phyloP scores from a whole-genome alignment of 2,888 invertebrate species.

The Copidosoma aretas region DNA sequence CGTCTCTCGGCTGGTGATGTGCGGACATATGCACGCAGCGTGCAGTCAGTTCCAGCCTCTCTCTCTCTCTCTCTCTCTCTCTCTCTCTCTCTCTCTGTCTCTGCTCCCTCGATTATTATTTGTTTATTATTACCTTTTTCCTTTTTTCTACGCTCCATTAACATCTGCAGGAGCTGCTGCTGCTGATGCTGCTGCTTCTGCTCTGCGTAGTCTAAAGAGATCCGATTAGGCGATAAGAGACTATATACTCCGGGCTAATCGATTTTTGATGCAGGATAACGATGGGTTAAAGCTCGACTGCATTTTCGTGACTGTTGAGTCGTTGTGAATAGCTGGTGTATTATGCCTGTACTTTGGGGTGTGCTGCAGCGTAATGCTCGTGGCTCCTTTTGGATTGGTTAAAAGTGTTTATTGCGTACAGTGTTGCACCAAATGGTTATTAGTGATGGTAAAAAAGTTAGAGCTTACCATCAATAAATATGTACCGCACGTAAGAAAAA shows the following conservation, averaged over 20 bases:
- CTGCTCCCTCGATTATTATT: no score
- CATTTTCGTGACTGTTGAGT: neutral
- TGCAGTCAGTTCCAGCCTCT: slow-evolving; percentile 45
- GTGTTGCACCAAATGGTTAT: no score
- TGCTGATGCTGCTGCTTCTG: no score
- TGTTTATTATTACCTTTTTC: no score
- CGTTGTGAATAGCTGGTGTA: neutral
- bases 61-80: slow-evolving; percentile 36
- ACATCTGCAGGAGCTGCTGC: slow-evolving; percentile 11
- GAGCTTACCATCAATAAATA: no score
- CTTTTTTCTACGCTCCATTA: neutral
- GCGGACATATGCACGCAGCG: slow-evolving; percentile 58
- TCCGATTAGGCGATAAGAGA: slow-evolving; percentile 52
- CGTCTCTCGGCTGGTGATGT: slow-evolving; percentile 28
- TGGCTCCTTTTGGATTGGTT: no score
- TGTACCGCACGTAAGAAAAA: no score
- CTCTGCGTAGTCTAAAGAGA: slow-evolving; percentile 29
- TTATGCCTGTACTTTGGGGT: no score
- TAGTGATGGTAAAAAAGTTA: no score
- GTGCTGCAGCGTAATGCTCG: no score
- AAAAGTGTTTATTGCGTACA: no score
- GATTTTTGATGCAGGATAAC: slow-evolving; percentile 50
- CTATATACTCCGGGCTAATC: slow-evolving; percentile 45
- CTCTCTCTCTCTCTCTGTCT: slow-evolving; percentile 48
- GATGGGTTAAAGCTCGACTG: slow-evolving; percentile 29